Conservation (phyloP, 2,797 vertebrate species). For the Valencia hispanica region DNA sequence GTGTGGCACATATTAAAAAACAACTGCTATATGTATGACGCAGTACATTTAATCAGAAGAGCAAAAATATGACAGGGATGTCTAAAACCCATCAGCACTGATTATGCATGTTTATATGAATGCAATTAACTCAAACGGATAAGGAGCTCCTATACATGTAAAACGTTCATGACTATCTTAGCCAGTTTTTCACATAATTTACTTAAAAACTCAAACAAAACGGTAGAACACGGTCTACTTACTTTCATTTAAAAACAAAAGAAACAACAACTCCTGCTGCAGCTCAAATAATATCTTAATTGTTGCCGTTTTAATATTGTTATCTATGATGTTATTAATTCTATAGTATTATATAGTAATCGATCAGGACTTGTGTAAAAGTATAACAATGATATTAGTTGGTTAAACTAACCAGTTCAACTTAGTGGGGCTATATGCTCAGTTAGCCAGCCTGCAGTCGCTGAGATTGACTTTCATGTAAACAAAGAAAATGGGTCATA, state of each 20-base stretch:
- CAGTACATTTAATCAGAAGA: background rate
- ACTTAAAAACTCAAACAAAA: background rate
- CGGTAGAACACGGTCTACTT: background rate
- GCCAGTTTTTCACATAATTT: background rate
- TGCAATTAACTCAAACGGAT: no score
- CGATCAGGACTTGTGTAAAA: background rate
- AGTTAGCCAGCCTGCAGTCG: no score
- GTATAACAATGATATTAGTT: background rate
- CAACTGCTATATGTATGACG: background rate
- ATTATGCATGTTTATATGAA: background rate
- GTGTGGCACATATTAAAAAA: background rate
- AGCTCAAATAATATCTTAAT: no score
- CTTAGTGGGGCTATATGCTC: no score
- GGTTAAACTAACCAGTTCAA: background rate
- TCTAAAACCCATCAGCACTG: background rate
- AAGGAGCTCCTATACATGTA: no score
- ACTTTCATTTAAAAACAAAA: background rate
- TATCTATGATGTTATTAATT: background rate
- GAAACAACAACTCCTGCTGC: background rate
- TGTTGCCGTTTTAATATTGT: background rate
- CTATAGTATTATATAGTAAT: background rate
- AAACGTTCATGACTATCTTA: no score
- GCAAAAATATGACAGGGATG: background rate
- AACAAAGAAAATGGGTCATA: no score
- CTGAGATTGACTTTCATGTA: background rate